Conservation (phyloP, 2,888 invertebrate species). For the Timema cristinae region DNA sequence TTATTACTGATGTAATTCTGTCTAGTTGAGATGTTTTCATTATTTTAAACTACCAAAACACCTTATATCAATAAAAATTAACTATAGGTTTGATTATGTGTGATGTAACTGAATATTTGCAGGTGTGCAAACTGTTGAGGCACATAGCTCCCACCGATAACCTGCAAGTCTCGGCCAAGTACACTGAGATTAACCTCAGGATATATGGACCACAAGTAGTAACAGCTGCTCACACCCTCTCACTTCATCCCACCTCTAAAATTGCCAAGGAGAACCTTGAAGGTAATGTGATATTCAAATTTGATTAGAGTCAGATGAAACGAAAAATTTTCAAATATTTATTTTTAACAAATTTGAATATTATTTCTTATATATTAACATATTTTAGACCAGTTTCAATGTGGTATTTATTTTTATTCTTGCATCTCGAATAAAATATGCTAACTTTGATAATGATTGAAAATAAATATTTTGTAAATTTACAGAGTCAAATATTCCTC, state of each 20-base stretch:
- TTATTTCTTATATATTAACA: not conserved
- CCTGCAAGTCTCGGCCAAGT: constrained; percentile 92
- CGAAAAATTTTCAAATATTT: not conserved
- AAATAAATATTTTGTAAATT: no score
- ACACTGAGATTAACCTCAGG: constrained; percentile 90
- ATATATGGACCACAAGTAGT: constrained; percentile 94
- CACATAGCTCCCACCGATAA: constrained; percentile 94
- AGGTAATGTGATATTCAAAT: constrained; percentile 42
- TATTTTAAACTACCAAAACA: no score
- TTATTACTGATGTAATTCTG: no score
- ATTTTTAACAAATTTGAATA: no score
- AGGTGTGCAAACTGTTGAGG: constrained; percentile 93
- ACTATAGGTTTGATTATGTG: not conserved
- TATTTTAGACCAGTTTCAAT: not conserved
- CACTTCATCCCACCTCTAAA: constrained; percentile 87
- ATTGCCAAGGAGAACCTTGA: constrained; percentile 97
- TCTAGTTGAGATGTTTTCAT: no score
- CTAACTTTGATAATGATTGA: no score
- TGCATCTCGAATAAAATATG: no score
- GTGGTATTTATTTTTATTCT: not conserved
- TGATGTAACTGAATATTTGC: constrained; percentile 30
- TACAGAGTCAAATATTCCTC: no score
- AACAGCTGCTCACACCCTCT: constrained; percentile 88
- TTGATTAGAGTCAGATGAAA: not conserved
- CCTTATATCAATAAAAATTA: no score